Evolutionary conservation across 2,888 invertebrate species (phyloP).

Genomic region (Sesamia inferens): DNA sequence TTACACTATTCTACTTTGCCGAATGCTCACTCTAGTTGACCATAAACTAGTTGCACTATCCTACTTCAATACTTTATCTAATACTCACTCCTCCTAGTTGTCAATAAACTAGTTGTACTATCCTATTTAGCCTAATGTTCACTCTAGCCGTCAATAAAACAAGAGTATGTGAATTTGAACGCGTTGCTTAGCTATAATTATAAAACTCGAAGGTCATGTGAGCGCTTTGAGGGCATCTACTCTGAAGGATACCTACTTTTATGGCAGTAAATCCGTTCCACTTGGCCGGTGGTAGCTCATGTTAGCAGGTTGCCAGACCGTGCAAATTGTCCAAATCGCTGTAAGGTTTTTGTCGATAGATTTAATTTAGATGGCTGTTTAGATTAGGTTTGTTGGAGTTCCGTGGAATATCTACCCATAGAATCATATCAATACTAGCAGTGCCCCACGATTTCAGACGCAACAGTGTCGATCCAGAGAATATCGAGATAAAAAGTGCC

Average conservation of each 20-base stretch:
- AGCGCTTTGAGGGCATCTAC: slow-evolving; percentile 45
- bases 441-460: background rate
- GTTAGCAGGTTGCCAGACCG: slow-evolving; percentile 55
- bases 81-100: background rate
- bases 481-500: background rate
- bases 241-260: slow-evolving; percentile 23
- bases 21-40: background rate
- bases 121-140: too few relatives aligned
- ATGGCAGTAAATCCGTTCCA: slow-evolving; percentile 56
- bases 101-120: too few relatives aligned
- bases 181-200: slow-evolving; percentile 30
- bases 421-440: background rate
- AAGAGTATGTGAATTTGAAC: slow-evolving; percentile 6
- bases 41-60: background rate
- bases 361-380: slow-evolving; percentile 41
- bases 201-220: slow-evolving; percentile 50
- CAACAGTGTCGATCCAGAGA: background rate
- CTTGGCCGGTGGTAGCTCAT: slow-evolving; percentile 43
- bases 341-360: slow-evolving; percentile 48
- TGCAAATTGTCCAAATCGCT: slow-evolving; percentile 55
- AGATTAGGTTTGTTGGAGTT: slow-evolving; percentile 24
- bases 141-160: slow-evolving; percentile 17
- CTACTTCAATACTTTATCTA: too few relatives aligned
- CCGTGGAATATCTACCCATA: background rate
- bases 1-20: too few relatives aligned